Percentiles rank a stretch among this genome's conserved stretches.
phyloP scores from a whole-genome alignment of 2,797 vertebrate species.

The Eleutherodactylus coqui region DNA sequence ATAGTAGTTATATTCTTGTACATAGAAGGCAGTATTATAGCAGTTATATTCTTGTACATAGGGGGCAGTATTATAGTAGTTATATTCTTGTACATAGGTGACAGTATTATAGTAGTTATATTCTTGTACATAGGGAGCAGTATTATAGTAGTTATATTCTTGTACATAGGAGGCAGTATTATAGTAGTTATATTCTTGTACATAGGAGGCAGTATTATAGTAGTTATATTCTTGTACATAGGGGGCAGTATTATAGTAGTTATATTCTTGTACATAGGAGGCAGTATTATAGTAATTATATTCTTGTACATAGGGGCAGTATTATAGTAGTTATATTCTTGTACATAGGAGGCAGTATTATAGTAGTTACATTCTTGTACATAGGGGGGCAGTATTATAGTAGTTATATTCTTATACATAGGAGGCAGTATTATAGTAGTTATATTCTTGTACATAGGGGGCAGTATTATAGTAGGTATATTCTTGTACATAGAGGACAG shows the following conservation, averaged over 20 bases:
- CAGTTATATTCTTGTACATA: too few relatives aligned
- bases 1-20: slow-evolving; percentile 4
- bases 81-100: too few relatives aligned
- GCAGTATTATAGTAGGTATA: slow-evolving; percentile 11
- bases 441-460: background rate
- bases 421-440: too few relatives aligned
- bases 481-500: background rate
- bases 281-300: background rate
- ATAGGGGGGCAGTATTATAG: background rate
- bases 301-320: background rate
- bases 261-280: background rate
- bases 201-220: background rate
- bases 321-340: slow-evolving; percentile 3
- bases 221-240: background rate
- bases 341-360: background rate
- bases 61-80: too few relatives aligned
- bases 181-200: background rate
- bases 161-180: background rate
- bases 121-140: too few relatives aligned
- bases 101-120: background rate
- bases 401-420: background rate
- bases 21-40: background rate
- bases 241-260: background rate
- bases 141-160: too few relatives aligned
- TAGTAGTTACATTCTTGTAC: background rate